Evolutionary conservation across 2,888 invertebrate genomes (phyloP), one percentile per base, ranked within the genome.

Genomic region (Ditula angustiorana): DNA sequence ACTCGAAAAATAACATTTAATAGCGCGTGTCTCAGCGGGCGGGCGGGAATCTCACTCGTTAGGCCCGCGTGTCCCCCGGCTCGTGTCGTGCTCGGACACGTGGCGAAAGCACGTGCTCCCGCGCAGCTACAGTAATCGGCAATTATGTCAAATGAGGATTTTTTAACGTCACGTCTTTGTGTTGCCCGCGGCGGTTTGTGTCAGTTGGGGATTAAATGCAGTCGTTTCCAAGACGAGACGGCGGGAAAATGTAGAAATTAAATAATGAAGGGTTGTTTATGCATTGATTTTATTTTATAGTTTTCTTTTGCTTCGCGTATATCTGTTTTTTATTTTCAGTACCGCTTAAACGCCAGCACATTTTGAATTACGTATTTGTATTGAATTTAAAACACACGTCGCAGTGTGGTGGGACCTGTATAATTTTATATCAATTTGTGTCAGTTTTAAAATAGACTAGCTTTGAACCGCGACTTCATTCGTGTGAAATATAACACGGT

Each of bases 11-110:
- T 73, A 78, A 72, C 73, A 74, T 68, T 70, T 70, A 71, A 70
- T 71, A 71, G 64, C 69, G 64, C 66, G 81, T 61, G 61, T 64
- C 78, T 21, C 86, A 75, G 85, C 85, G 85, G 86, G 86, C 75
- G 82, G 76, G 75, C 83, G 85, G 81, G 86, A 86, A 82, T 69
- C 62, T 64, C 57, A 58, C 79, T 87, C 85, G 84, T 87, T 87
- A 86, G 69, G 52, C 69, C 69, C 37, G 13, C 26, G 57, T 50
- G 41, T 23, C 69, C 69, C 37, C 13, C 26, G 57, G 41, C 28
- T 23, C 50, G 50, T 10, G 11, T 41, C 41, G 24, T 13, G 49
- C 16, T 69, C 64, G 23, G 50, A 19, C 41, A 10, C 19, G 41
- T 19, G 19, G 7, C 19, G 19, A 13, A 4, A 10, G 16, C 66